A percentile compares a stretch with the other conserved stretches of the same genome.
Conservation (phyloP, 2,797 vertebrate species). For the Synaphobranchus kaupii region DNA sequence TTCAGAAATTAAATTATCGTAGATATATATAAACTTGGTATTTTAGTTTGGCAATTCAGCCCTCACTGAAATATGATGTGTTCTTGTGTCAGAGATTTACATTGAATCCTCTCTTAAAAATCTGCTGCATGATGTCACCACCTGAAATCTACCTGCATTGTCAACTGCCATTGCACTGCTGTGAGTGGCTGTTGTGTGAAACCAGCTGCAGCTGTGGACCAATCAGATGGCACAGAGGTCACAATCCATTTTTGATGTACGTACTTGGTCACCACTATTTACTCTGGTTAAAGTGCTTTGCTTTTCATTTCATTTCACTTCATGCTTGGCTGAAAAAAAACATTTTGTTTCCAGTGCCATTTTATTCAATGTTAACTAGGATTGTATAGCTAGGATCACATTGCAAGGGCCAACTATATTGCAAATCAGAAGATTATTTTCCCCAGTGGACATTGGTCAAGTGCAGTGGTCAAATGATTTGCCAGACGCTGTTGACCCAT, state of each 20-base stretch:
- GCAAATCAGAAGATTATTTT: not conserved
- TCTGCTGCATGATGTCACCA: constrained; percentile 11
- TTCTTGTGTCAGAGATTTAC: not conserved
- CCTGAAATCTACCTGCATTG: not conserved
- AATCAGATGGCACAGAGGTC: not conserved
- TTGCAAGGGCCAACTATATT: not conserved
- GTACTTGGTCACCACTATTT: not conserved
- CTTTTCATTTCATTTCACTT: not conserved
- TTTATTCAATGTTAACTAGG: not conserved
- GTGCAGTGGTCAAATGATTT: not conserved
- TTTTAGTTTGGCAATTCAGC: not conserved
- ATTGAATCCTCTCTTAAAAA: not conserved
- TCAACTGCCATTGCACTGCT: not conserved
- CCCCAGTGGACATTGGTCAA: not conserved
- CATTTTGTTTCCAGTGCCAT: not conserved
- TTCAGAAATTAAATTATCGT: not conserved
- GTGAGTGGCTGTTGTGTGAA: not conserved
- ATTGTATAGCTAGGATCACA: not conserved
- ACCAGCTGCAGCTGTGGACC: not conserved
- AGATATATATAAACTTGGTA: not conserved
- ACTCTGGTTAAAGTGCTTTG: not conserved
- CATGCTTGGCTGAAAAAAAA: not conserved
- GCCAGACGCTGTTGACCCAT: not conserved
- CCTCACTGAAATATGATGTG: not conserved
- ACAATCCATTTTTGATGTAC: not conserved